Percentiles rank a stretch among this genome's conserved stretches.
These are phyloP conservation scores for Chrysolina americana DNA, from an alignment of 2,888 invertebrate genomes.

Conservation along the genomic window DNA sequence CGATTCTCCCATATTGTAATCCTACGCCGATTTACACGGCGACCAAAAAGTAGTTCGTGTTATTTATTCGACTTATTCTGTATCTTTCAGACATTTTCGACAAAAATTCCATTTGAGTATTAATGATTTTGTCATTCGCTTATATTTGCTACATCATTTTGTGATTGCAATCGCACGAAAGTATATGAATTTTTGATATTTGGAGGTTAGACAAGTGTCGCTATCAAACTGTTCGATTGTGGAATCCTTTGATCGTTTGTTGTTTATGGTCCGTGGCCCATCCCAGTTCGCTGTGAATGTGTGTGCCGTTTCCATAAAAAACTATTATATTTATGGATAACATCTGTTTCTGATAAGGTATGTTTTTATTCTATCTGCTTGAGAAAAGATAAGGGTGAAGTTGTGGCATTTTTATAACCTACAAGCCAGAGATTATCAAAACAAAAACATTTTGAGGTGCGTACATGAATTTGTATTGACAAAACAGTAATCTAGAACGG, in stretches of 20 bases:
- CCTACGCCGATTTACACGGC: constrained; percentile 11
- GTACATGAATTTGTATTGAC: constrained; percentile 24
- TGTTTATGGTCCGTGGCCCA: constrained; percentile 71
- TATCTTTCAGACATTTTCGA: not conserved
- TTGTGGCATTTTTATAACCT: constrained; percentile 42
- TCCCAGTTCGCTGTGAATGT: constrained; percentile 71
- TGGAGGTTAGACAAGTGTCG: constrained; percentile 21
- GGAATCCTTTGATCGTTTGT: constrained; percentile 54
- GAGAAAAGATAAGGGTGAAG: constrained; percentile 33
- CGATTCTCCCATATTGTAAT: constrained; percentile 26
- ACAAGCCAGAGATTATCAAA: constrained; percentile 44
- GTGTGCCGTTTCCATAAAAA: constrained; percentile 68
- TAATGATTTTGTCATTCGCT: not conserved
- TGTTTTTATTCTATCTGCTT: constrained; percentile 45
- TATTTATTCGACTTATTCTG: not conserved
- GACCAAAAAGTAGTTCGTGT: constrained; percentile 19
- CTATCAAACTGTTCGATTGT: constrained; percentile 15
- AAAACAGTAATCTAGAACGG: not conserved
- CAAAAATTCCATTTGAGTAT: not conserved
- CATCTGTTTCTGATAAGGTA: constrained; percentile 67
- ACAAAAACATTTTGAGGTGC: constrained; percentile 34
- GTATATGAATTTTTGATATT: not conserved
- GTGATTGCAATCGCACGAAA: not conserved
- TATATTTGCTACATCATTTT: not conserved
- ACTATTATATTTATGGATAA: constrained; percentile 66